Conservation (phyloP, 1,140 invertebrate species). For the Anadara kagoshimensis region DNA sequence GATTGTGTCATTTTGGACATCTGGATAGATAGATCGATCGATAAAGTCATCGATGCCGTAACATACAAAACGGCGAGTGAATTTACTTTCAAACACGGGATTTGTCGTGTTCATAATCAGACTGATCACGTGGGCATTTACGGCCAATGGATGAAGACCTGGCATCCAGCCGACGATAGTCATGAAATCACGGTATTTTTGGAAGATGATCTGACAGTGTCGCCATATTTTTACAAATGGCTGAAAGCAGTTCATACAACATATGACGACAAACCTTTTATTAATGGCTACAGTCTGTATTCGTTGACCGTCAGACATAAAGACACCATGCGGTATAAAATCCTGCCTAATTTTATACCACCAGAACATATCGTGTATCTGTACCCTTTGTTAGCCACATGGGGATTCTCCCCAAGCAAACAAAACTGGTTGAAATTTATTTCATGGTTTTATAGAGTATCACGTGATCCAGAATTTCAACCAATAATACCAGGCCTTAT, state of each 20-base stretch:
- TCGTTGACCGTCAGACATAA: constrained; percentile 28
- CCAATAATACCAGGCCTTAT: constrained; percentile 41
- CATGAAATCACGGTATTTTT: constrained; percentile 57
- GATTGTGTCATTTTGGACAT: constrained; percentile 48
- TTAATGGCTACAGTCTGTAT: constrained; percentile 51
- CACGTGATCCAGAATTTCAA: constrained; percentile 17
- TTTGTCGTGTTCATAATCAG: constrained; percentile 37
- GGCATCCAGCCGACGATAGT: constrained; percentile 32
- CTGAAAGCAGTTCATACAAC: constrained; percentile 53
- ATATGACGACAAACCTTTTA: constrained; percentile 38
- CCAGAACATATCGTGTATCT: constrained; percentile 15
- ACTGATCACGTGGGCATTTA: constrained; percentile 41
- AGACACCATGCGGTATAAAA: constrained; percentile 9
- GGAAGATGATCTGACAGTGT: constrained; percentile 58
- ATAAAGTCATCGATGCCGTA: constrained; percentile 26
- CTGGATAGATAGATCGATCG: constrained; percentile 48
- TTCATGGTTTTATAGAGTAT: constrained; percentile 45
- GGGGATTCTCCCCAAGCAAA: constrained; percentile 53
- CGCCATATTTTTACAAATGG: constrained; percentile 53
- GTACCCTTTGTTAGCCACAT: constrained; percentile 33
- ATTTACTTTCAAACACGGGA: constrained; percentile 50
- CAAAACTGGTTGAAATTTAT: constrained; percentile 49
- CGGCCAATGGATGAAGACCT: constrained; percentile 58
- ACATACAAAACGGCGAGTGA: constrained; percentile 26
- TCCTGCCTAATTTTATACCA: not conserved